Conservation (phyloP, 30 jellyfish, hydroid and myxozoan species). For the Turritopsis rubra region DNA sequence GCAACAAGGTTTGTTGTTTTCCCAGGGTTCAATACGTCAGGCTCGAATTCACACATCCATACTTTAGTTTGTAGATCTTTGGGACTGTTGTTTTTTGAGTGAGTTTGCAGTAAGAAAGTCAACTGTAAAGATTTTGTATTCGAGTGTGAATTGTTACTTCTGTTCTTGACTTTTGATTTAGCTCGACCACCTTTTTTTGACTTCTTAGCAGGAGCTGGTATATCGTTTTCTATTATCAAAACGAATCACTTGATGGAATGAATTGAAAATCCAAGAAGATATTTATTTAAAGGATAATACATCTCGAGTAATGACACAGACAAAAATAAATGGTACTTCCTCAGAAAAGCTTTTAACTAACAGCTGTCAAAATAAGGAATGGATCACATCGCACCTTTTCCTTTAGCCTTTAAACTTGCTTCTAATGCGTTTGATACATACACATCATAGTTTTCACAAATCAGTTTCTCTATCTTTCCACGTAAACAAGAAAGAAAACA, state of each 20-base stretch:
- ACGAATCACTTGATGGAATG: neutral
- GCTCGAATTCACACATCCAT: constrained; percentile 99
- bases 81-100: constrained; percentile 83
- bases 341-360: too few relatives aligned
- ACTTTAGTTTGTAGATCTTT: constrained; percentile 92
- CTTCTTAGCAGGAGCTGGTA: neutral
- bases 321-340: neutral
- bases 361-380: neutral
- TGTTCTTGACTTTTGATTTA: neutral
- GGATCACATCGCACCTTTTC: constrained; percentile 12
- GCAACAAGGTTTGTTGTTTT: constrained; percentile 81
- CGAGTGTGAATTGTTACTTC: too few relatives aligned
- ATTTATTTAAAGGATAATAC: neutral
- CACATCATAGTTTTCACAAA: constrained; percentile 24
- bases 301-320: neutral
- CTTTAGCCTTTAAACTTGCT: constrained; percentile 6
- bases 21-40: constrained; percentile 74
- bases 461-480: constrained; percentile 19
- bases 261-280: neutral
- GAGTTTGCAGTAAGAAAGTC: constrained; percentile 77
- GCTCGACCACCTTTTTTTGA: neutral
- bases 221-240: neutral
- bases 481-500: neutral
- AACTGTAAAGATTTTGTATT: constrained; percentile 5
- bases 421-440: constrained; percentile 35